phyloP scores from a whole-genome alignment of 1,140 invertebrate species.

The Marisa cornuarietis region DNA sequence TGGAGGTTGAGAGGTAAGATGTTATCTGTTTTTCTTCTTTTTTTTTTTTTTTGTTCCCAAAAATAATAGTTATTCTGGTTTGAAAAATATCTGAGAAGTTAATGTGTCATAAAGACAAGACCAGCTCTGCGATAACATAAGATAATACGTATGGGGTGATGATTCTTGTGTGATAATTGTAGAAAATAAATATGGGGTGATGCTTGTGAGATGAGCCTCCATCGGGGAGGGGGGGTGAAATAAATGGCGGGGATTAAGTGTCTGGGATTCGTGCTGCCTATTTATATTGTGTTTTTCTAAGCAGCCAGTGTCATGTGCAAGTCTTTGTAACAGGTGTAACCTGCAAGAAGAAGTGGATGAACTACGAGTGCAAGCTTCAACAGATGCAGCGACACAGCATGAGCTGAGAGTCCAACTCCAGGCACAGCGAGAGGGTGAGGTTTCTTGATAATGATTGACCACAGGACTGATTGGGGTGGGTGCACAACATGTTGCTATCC shows the following conservation, averaged over 20 bases:
- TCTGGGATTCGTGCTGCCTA: too few species aligned
- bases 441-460: neutral
- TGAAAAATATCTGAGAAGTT: neutral
- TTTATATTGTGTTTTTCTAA: too few species aligned
- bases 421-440: conserved; percentile 55
- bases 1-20: conserved; percentile 58
- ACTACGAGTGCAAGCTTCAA: conserved; percentile 52
- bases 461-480: neutral
- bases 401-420: conserved; percentile 53
- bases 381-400: conserved; percentile 60
- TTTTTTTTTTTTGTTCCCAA: neutral
- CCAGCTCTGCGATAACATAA: too few species aligned
- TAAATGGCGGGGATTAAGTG: too few species aligned
- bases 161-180: too few species aligned
- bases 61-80: neutral
- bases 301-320: neutral
- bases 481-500: too few species aligned
- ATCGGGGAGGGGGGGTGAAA: too few species aligned
- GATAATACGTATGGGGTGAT: too few species aligned
- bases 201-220: too few species aligned
- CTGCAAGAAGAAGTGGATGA: conserved; percentile 61
- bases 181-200: too few species aligned
- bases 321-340: conserved; percentile 41
- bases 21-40: neutral
- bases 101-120: too few species aligned